A percentile compares a stretch with the other conserved stretches of the same genome.
Evolutionary conservation across 2,888 invertebrate species (phyloP).

Genomic region (Carterocephalus palaemon): DNA sequence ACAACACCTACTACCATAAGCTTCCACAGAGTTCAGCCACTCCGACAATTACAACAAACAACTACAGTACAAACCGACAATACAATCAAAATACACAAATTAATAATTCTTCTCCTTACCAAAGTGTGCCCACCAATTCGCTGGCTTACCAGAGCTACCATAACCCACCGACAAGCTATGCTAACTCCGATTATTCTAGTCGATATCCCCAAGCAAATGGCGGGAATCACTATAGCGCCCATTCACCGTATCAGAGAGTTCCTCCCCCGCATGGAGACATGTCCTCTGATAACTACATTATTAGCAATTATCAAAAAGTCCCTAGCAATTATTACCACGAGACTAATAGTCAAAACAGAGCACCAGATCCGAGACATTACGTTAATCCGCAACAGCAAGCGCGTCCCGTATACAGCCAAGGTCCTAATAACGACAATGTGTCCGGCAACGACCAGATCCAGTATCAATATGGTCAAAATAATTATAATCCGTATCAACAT

Average conservation of each 20-base stretch:
- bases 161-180: slow-evolving; percentile 73
- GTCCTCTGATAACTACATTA: slow-evolving; percentile 57
- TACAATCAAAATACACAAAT: slow-evolving; percentile 46
- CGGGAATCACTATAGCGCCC: slow-evolving; percentile 54
- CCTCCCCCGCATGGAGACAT: slow-evolving; percentile 78
- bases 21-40: slow-evolving; percentile 52
- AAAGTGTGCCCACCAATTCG: slow-evolving; percentile 70
- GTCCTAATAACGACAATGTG: slow-evolving; percentile 46
- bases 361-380: slow-evolving; percentile 54
- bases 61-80: slow-evolving; percentile 52
- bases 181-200: slow-evolving; percentile 73
- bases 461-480: slow-evolving; percentile 60
- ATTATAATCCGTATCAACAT: slow-evolving; percentile 81
- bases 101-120: slow-evolving; percentile 60
- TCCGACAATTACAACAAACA: slow-evolving; percentile 41
- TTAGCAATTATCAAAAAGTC: slow-evolving; percentile 60
- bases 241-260: slow-evolving; percentile 80
- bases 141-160: slow-evolving; percentile 70
- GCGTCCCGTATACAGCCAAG: slow-evolving; percentile 62
- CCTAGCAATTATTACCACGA: slow-evolving; percentile 61
- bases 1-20: slow-evolving; percentile 66
- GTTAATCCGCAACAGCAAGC: slow-evolving; percentile 58
- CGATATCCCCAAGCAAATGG: slow-evolving; percentile 64
- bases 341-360: slow-evolving; percentile 45
- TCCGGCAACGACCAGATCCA: slow-evolving; percentile 46